Evolutionary conservation across 2,797 vertebrate genomes (phyloP).

Genomic region (Tauraco hartlaubi): DNA sequence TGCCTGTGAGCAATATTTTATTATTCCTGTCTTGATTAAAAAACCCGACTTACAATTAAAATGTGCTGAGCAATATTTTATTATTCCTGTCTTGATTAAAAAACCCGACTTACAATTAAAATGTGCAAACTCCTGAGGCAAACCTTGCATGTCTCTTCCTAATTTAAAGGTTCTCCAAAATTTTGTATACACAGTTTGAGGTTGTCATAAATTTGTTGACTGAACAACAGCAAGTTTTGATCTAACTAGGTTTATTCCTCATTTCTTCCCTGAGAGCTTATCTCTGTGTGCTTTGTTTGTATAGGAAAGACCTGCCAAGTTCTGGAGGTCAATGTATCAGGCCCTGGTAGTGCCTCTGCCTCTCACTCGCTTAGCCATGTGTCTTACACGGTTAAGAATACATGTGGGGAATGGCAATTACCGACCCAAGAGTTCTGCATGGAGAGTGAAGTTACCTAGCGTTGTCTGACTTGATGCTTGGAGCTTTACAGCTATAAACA

Average conservation of each 20-base stretch:
- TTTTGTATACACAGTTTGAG: neutral
- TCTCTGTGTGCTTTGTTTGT: neutral
- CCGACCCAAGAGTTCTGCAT: neutral
- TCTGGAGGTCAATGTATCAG: neutral
- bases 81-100: constrained; percentile 6
- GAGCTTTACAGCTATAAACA: neutral
- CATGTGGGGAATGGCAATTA: neutral
- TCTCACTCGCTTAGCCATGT: neutral
- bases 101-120: neutral
- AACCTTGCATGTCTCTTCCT: neutral
- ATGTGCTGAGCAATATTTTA: neutral
- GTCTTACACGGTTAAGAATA: neutral
- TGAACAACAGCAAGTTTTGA: neutral
- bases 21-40: constrained; percentile 6
- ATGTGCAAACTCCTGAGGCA: neutral
- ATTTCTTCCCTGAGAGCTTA: neutral
- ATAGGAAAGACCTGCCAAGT: neutral
- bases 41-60: neutral
- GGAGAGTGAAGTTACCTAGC: neutral
- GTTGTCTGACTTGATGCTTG: neutral
- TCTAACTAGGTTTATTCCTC: neutral
- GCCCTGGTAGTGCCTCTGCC: neutral
- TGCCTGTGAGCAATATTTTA: neutral
- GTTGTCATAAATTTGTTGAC: neutral
- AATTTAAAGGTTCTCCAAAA: neutral